Evolutionary conservation across 2,113 vertebrate genomes (phyloP).

Genomic region (Channa maculata): DNA sequence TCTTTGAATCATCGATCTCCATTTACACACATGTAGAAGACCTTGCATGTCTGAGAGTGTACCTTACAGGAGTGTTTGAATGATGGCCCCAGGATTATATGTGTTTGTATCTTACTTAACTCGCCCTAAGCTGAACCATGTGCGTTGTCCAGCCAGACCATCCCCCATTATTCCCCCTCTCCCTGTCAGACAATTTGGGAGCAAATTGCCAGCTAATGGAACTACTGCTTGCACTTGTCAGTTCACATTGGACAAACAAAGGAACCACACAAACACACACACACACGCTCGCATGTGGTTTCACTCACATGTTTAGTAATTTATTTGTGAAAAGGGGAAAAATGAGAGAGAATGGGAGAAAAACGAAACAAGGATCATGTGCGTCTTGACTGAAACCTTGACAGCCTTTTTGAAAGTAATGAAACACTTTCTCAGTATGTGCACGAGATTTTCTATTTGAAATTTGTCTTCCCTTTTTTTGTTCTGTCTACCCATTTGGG

Average conservation of each 20-base stretch:
- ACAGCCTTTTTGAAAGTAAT: constrained; percentile 81
- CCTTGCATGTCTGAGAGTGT: neutral
- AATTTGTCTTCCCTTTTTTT: constrained; percentile 61
- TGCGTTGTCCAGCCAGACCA: constrained; percentile 81
- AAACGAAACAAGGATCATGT: constrained; percentile 76
- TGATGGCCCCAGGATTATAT: constrained; percentile 53
- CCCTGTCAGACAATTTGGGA: constrained; percentile 77
- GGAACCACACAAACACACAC: constrained; percentile 47
- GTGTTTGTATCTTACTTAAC: constrained; percentile 64
- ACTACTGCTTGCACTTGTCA: constrained; percentile 80
- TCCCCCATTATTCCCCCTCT: constrained; percentile 74
- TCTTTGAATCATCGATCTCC: constrained; percentile 30
- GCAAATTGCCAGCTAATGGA: constrained; percentile 90
- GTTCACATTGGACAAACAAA: constrained; percentile 68
- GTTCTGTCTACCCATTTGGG: constrained; percentile 46
- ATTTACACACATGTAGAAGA: constrained; percentile 18
- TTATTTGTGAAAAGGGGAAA: constrained; percentile 68
- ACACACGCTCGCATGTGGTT: constrained; percentile 77
- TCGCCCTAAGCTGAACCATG: constrained; percentile 85
- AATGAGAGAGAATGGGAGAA: constrained; percentile 56
- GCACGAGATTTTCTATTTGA: constrained; percentile 65
- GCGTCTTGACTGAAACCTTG: constrained; percentile 75
- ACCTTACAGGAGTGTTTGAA: constrained; percentile 43
- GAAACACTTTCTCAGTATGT: constrained; percentile 81
- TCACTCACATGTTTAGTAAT: constrained; percentile 80